Percentiles rank a stretch among this genome's conserved stretches.
phyloP scores from a whole-genome alignment of 2,113 vertebrate genomes.

The Chauna torquata region DNA sequence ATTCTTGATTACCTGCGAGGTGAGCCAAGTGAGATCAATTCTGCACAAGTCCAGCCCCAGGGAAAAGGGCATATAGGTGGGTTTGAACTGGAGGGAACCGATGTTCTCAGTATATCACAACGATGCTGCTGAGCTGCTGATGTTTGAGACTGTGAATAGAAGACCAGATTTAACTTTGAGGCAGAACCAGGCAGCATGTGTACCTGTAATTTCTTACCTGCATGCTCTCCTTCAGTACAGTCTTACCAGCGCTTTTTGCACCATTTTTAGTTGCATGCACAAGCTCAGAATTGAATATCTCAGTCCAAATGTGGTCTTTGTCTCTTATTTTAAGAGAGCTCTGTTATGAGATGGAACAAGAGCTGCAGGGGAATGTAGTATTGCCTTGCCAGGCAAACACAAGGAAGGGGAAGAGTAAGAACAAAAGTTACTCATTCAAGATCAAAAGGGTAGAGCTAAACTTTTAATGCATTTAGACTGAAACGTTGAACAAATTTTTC shows the following conservation, averaged over 20 bases:
- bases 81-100: too few species aligned
- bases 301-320: background rate
- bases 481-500: background rate
- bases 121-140: background rate
- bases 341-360: background rate
- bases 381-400: background rate
- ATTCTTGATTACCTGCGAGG: background rate
- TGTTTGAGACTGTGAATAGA: too few species aligned
- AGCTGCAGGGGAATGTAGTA: background rate
- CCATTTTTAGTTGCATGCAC: background rate
- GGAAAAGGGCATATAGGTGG: background rate
- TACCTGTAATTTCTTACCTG: background rate
- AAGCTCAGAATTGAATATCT: background rate
- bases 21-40: background rate
- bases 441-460: background rate
- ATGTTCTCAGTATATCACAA: rapidly evolving
- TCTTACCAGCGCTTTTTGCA: background rate
- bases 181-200: background rate
- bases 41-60: background rate
- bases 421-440: background rate
- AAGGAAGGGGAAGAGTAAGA: background rate
- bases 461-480: background rate
- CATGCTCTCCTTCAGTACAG: background rate
- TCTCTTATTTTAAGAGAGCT: background rate
- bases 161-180: too few species aligned